Conservation (phyloP, 2,113 vertebrate genomes). For the Holacanthus passer region DNA sequence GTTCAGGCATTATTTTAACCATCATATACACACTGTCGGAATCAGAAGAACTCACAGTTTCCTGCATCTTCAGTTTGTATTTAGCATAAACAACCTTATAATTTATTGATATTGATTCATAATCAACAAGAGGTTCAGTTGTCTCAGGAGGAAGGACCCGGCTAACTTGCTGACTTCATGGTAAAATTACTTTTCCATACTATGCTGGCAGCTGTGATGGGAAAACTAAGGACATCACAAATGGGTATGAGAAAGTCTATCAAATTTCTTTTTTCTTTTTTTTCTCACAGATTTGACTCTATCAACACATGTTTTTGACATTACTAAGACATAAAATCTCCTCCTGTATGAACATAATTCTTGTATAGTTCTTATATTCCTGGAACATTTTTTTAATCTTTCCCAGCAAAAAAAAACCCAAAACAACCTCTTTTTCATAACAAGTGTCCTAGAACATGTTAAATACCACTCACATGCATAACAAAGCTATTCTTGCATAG, state of each 20-base stretch:
- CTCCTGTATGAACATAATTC: neutral
- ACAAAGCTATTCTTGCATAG: neutral
- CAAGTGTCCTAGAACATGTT: neutral
- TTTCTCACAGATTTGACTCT: too few relatives aligned
- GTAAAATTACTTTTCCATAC: conserved; percentile 15
- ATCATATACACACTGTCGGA: neutral
- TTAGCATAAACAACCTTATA: neutral
- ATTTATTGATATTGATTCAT: neutral
- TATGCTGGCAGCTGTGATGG: neutral
- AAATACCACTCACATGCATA: neutral
- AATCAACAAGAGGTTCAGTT: conserved; percentile 3
- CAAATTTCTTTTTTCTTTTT: neutral
- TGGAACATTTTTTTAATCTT: too few relatives aligned
- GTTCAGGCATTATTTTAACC: neutral
- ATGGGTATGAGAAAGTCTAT: neutral
- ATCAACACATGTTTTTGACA: neutral
- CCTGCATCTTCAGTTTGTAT: neutral
- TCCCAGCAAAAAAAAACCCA: too few relatives aligned
- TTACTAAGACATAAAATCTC: neutral
- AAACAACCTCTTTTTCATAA: too few relatives aligned
- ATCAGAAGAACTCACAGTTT: neutral
- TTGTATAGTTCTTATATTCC: neutral
- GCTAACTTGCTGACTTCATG: neutral
- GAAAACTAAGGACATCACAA: neutral
- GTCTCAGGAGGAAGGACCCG: conserved; percentile 18